Percentiles rank a stretch among this genome's conserved stretches.
Evolutionary conservation across 2,113 vertebrate genomes (phyloP).

Genomic region (Lonchura striata): DNA sequence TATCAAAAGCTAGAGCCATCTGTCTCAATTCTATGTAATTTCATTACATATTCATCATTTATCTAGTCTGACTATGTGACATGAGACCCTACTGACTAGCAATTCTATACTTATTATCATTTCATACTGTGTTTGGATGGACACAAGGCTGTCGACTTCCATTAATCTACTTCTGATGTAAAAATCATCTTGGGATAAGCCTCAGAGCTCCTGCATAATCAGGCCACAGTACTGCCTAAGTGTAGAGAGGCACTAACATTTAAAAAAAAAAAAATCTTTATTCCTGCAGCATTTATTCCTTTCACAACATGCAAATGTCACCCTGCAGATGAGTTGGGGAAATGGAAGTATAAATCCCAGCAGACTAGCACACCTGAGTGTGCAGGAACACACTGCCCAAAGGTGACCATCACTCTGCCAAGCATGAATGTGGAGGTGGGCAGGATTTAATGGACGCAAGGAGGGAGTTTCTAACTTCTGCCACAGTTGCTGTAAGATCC

Average conservation of each 20-base stretch:
- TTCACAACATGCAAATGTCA: neutral
- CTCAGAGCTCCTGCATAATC: conserved; percentile 27
- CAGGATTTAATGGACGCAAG: neutral
- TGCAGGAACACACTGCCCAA: neutral
- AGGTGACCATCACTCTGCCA: neutral
- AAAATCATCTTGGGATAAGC: conserved; percentile 57
- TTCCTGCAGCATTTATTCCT: neutral
- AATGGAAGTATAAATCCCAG: neutral
- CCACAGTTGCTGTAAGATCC: neutral
- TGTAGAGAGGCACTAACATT: neutral
- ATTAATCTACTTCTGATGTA: conserved; percentile 70
- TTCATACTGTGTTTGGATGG: conserved; percentile 56
- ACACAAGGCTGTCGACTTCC: conserved; percentile 61
- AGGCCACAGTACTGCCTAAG: neutral
- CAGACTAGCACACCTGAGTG: neutral
- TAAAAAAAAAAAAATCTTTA: no score
- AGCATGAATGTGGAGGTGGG: neutral
- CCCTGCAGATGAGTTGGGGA: neutral
- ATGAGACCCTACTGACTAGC: conserved; percentile 55
- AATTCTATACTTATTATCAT: conserved; percentile 73
- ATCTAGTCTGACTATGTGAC: conserved; percentile 67
- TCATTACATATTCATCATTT: conserved; percentile 76
- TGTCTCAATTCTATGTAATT: conserved; percentile 77
- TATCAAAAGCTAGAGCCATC: conserved; percentile 77
- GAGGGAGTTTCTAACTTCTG: neutral